Evolutionary conservation across 2,888 invertebrate genomes (phyloP).

Genomic region (Empis stercorea): DNA sequence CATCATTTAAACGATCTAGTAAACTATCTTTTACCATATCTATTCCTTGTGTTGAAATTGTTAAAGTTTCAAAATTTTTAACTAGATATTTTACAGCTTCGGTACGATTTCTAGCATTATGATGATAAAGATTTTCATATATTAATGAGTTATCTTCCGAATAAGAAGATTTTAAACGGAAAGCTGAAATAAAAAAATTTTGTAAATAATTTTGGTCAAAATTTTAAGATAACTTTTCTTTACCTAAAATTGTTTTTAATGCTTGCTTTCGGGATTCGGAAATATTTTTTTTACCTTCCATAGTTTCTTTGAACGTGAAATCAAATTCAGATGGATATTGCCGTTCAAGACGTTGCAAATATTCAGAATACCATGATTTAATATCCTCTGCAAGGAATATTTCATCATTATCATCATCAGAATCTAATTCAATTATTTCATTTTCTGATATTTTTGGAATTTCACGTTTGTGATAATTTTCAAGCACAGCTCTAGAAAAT

Average conservation of each 20-base stretch:
- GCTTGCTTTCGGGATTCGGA: conserved; percentile 29
- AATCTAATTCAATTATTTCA: conserved; percentile 29
- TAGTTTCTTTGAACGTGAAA: conserved; percentile 46
- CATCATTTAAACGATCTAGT: conserved; percentile 53
- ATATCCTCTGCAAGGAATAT: conserved; percentile 19
- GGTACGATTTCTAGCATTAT: conserved; percentile 49
- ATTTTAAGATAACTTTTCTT: neutral
- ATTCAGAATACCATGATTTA: conserved; percentile 41
- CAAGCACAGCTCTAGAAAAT: conserved; percentile 38
- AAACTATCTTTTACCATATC: conserved; percentile 53
- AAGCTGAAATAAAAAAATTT: conserved; percentile 26
- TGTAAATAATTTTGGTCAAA: too few species aligned
- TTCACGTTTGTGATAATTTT: conserved; percentile 24
- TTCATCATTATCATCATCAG: conserved; percentile 23
- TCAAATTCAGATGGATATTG: conserved; percentile 64
- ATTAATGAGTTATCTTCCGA: conserved; percentile 42
- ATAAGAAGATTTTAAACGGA: conserved; percentile 43
- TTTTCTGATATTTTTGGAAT: conserved; percentile 20
- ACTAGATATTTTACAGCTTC: conserved; percentile 53
- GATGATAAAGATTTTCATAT: conserved; percentile 61
- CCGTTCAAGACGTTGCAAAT: conserved; percentile 49
- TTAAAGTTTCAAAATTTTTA: conserved; percentile 39
- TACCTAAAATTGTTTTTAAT: conserved; percentile 33
- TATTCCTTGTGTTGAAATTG: conserved; percentile 36
- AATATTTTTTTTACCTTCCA: conserved; percentile 34